Evolutionary conservation across 1,140 invertebrate species (phyloP).

Genomic region (Macrosteles quadrilineatus): DNA sequence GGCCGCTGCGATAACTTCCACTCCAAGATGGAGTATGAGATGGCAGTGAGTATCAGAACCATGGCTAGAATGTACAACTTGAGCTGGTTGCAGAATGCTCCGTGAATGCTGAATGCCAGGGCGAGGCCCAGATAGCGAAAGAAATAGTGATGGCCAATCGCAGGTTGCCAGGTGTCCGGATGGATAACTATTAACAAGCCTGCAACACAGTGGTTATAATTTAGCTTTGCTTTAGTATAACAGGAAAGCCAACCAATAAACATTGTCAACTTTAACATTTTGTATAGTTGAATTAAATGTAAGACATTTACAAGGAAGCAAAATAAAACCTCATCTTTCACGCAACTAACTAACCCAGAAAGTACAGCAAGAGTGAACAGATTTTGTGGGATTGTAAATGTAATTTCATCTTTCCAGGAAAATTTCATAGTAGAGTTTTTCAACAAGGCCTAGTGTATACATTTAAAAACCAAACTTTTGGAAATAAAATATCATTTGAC

Average conservation of each 20-base stretch:
- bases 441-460: too few species aligned
- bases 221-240: not conserved
- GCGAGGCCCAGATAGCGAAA: slow-evolving; percentile 51
- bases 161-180: slow-evolving; percentile 52
- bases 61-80: slow-evolving; percentile 52
- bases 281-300: too few species aligned
- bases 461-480: too few species aligned
- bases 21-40: slow-evolving; percentile 51
- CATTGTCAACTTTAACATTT: too few species aligned
- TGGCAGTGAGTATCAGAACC: slow-evolving; percentile 47
- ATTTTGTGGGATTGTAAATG: too few species aligned
- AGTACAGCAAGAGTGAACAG: too few species aligned
- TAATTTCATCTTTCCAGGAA: too few species aligned
- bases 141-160: slow-evolving; percentile 52
- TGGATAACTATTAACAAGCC: slow-evolving; percentile 51
- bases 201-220: slow-evolving; percentile 42
- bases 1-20: slow-evolving; percentile 47
- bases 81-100: slow-evolving; percentile 51
- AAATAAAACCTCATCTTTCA: too few species aligned
- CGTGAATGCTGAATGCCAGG: slow-evolving; percentile 51
- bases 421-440: too few species aligned
- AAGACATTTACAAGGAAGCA: too few species aligned
- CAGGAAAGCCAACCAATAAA: not conserved
- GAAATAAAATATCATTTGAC: too few species aligned
- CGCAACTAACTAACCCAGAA: too few species aligned